These are phyloP conservation scores for Listronotus oregonensis DNA, from an alignment of 1,140 invertebrate species.

Conservation along the genomic window DNA sequence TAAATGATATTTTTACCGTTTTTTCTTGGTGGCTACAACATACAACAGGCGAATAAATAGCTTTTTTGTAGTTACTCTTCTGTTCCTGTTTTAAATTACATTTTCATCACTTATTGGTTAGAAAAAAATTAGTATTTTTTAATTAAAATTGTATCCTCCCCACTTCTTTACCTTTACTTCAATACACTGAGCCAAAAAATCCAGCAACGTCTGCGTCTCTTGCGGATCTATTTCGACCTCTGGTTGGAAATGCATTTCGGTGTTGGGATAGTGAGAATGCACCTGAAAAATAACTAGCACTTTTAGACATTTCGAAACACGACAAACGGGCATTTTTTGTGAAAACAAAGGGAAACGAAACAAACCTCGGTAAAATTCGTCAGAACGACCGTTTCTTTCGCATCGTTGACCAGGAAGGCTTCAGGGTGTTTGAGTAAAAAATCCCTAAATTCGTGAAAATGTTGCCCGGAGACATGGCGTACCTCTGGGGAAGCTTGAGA, in stretches of 20 bases:
- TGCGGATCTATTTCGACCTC: constrained; percentile 81
- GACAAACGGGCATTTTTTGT: no score
- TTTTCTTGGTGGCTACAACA: no score
- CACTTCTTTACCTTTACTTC: constrained; percentile 69
- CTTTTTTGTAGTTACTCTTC: no score
- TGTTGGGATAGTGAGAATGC: constrained; percentile 47
- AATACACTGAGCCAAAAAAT: constrained; percentile 78
- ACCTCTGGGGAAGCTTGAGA: constrained; percentile 95
- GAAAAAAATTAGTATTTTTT: no score
- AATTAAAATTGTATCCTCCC: no score
- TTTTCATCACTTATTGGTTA: no score
- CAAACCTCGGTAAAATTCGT: constrained; percentile 60
- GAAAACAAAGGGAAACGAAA: no score
- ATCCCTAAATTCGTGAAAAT: constrained; percentile 92
- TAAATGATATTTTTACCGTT: no score
- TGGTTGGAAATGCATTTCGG: constrained; percentile 62
- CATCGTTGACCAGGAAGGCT: constrained; percentile 86
- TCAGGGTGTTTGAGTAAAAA: constrained; percentile 86
- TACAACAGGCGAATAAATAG: no score
- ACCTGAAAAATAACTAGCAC: constrained; percentile 21
- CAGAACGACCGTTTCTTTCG: constrained; percentile 74
- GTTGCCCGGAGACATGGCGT: constrained; percentile 91
- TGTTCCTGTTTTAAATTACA: no score
- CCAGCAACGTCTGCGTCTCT: constrained; percentile 73
- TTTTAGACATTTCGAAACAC: no score